These are phyloP conservation scores for Cheilosia pagana DNA, from an alignment of 2,888 invertebrate species.

Conservation along the genomic window DNA sequence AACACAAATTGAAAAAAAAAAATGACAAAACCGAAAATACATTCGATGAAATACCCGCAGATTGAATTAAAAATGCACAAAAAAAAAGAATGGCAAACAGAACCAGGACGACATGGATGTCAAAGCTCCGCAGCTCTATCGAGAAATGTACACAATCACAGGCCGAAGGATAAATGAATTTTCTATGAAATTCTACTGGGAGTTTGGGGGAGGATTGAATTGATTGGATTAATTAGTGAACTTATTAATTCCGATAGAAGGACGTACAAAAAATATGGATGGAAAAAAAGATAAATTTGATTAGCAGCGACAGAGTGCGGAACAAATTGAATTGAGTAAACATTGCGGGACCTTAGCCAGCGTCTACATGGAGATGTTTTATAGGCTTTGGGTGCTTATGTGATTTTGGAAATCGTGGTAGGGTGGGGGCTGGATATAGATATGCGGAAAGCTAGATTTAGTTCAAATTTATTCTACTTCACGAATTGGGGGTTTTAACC, in stretches of 20 bases:
- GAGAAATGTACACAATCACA: slow-evolving; percentile 19
- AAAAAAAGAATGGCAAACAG: slow-evolving; percentile 31
- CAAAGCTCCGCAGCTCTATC: slow-evolving; percentile 13
- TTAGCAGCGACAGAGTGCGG: slow-evolving; percentile 46
- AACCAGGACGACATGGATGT: slow-evolving; percentile 37
- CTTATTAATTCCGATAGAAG: slow-evolving; percentile 69
- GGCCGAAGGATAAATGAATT: slow-evolving; percentile 66
- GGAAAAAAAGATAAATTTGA: slow-evolving; percentile 62
- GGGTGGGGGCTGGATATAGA: too few relatives aligned
- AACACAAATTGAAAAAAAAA: slow-evolving; percentile 1
- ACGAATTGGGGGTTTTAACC: too few relatives aligned
- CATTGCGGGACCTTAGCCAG: slow-evolving; percentile 25
- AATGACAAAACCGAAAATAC: background rate
- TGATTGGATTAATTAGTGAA: slow-evolving; percentile 75
- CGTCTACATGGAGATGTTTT: slow-evolving; percentile 20
- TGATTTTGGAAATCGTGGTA: too few relatives aligned
- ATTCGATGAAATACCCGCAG: slow-evolving; percentile 55
- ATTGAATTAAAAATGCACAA: slow-evolving; percentile 71
- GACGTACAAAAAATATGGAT: slow-evolving; percentile 5
- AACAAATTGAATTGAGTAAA: slow-evolving; percentile 53
- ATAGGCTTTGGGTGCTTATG: too few relatives aligned
- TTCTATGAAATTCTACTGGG: slow-evolving; percentile 67
- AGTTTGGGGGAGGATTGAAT: slow-evolving; percentile 57
- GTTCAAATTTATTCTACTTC: too few relatives aligned
- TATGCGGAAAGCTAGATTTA: too few relatives aligned